These are phyloP conservation scores for Columba livia DNA, from an alignment of 2,113 vertebrate species.

Conservation along the genomic window DNA sequence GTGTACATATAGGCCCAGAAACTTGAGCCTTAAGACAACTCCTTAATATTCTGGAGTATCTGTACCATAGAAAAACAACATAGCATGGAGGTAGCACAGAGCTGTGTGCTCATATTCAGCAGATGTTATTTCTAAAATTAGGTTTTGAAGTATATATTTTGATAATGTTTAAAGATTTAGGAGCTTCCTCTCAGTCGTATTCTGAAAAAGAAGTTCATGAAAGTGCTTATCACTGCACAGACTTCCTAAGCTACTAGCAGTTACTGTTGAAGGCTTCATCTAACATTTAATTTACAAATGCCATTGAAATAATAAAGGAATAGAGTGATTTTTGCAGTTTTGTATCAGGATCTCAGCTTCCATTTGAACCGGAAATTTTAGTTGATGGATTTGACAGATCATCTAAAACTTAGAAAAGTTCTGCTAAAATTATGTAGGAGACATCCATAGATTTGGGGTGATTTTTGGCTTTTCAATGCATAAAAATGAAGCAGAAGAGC, in stretches of 20 bases:
- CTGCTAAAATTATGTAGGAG: too few relatives aligned
- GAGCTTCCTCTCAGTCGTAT: not conserved
- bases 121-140: not conserved
- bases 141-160: not conserved
- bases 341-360: not conserved
- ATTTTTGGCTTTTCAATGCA: too few relatives aligned
- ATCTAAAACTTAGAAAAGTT: too few relatives aligned
- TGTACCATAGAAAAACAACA: not conserved
- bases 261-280: not conserved
- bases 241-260: not conserved
- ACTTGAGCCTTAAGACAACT: not conserved
- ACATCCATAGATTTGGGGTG: too few relatives aligned
- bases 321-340: not conserved
- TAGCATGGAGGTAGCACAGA: not conserved
- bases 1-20: not conserved
- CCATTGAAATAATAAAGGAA: not conserved
- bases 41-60: not conserved
- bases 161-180: not conserved
- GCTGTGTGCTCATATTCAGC: not conserved
- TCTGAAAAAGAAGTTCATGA: not conserved
- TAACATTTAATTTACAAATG: not conserved
- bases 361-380: not conserved
- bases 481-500: too few relatives aligned
- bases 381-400: too few relatives aligned
- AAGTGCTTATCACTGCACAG: not conserved